Evolutionary conservation across 2,797 vertebrate species (phyloP).

Genomic region (Platyrinchus mystaceus): DNA sequence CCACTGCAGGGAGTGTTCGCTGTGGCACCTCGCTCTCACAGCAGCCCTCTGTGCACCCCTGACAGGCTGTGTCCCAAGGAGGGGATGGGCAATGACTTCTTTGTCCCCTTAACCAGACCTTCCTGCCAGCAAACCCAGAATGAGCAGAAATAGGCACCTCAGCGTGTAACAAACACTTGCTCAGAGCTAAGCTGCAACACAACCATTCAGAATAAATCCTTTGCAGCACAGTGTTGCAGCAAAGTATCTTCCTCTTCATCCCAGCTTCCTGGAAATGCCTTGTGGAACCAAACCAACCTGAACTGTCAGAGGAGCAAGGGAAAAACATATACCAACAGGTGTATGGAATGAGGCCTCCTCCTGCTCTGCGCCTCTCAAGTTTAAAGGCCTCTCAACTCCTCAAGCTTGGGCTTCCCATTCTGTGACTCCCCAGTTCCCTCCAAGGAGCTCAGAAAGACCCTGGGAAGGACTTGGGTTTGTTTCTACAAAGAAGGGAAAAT

Average conservation of each 20-base stretch:
- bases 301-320: neutral
- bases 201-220: neutral
- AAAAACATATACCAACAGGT: neutral
- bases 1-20: neutral
- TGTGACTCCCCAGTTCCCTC: neutral
- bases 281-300: neutral
- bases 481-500: neutral
- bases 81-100: neutral
- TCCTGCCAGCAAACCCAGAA: neutral
- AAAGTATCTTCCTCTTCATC: neutral
- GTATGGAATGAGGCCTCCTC: neutral
- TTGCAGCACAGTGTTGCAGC: neutral
- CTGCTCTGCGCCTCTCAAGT: neutral
- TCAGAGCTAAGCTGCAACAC: neutral
- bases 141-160: neutral
- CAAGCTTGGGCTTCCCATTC: neutral
- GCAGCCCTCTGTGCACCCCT: accelerated
- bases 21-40: neutral
- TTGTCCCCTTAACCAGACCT: neutral
- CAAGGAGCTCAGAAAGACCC: neutral
- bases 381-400: neutral
- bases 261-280: neutral
- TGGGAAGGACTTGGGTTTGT: neutral
- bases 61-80: neutral
- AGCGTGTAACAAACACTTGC: neutral